These are phyloP conservation scores for Cricetomys ansorgei DNA, from an alignment of 2,113 vertebrate genomes.

Conservation along the genomic window DNA sequence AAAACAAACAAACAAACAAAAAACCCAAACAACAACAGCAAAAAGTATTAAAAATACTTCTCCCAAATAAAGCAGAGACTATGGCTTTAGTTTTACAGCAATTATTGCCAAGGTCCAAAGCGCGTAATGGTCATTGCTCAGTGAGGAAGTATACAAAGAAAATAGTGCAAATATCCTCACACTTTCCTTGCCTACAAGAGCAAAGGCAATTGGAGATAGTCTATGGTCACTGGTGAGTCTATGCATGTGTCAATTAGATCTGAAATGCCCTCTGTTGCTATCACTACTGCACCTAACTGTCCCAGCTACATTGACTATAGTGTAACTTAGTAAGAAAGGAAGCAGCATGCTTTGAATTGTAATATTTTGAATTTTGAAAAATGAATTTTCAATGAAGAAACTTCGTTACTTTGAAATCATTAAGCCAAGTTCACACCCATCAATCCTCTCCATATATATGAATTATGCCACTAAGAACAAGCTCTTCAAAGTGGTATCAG, in stretches of 20 bases:
- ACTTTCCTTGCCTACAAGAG: background rate
- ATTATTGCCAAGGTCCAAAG: conserved; percentile 20
- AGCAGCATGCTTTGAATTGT: background rate
- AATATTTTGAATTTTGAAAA: background rate
- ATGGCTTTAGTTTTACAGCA: background rate
- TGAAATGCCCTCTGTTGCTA: background rate
- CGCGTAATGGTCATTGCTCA: background rate
- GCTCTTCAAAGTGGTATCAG: background rate
- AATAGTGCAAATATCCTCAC: background rate
- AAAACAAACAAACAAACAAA: too few relatives aligned
- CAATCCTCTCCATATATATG: background rate
- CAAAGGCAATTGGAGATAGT: background rate
- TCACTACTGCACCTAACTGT: background rate
- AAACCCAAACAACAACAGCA: too few relatives aligned
- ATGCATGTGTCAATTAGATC: background rate
- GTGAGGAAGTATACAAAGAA: background rate
- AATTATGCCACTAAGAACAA: background rate
- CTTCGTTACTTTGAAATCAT: background rate
- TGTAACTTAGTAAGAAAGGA: background rate
- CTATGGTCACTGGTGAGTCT: background rate
- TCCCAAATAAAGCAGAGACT: background rate
- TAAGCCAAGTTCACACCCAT: background rate
- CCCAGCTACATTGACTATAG: background rate
- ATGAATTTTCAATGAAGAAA: background rate
- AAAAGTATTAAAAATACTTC: background rate